Conservation (phyloP, 1,140 invertebrate genomes). For the Drosophila funebris region DNA sequence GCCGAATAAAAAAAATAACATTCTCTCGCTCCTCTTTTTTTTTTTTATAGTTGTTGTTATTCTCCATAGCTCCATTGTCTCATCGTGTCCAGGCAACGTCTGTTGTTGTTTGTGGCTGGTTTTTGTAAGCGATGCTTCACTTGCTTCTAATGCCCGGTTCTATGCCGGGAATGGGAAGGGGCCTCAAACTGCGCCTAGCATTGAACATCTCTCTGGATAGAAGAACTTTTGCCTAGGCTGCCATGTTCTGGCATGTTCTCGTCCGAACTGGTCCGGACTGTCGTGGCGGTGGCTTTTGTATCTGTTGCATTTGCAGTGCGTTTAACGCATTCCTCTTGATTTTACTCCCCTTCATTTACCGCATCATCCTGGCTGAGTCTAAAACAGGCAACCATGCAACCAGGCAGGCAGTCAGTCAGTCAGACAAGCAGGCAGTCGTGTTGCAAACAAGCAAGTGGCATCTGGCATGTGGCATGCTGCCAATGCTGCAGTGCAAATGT, state of each 20-base stretch:
- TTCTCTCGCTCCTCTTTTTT: background rate
- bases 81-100: background rate
- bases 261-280: background rate
- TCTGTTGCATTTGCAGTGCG: conserved; percentile 46
- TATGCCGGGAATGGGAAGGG: background rate
- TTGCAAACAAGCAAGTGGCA: background rate
- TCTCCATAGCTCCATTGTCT: conserved; percentile 11
- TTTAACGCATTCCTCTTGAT: conserved; percentile 16
- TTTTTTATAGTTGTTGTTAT: background rate
- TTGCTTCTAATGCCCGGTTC: conserved; percentile 32
- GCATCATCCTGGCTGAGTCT: background rate
- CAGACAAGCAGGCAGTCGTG: background rate
- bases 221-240: background rate
- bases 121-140: conserved; percentile 20
- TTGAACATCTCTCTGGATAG: too few relatives aligned
- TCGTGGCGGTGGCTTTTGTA: conserved; percentile 31
- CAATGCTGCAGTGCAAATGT: conserved; percentile 17
- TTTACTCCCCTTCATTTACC: background rate
- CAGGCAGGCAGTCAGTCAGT: background rate
- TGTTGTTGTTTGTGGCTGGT: conserved; percentile 21
- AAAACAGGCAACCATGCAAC: background rate
- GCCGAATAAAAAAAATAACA: background rate
- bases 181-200: too few relatives aligned
- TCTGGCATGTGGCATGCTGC: conserved; percentile 26
- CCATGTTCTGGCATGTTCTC: conserved; percentile 8